phyloP scores from a whole-genome alignment of 2,113 vertebrate genomes.

The Melanostigma gelatinosum region DNA sequence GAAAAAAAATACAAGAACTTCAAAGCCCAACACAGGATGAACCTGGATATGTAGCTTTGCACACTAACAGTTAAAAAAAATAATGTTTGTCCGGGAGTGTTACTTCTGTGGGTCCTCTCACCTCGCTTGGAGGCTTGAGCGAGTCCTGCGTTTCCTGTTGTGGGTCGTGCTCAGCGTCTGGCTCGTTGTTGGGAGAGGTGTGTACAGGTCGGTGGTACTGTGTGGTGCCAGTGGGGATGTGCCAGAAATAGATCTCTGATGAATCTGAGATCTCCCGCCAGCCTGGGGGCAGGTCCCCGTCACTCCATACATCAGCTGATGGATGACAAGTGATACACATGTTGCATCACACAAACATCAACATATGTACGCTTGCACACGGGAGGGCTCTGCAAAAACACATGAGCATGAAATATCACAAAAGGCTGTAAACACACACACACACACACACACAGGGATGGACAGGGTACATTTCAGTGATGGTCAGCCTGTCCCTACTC shows the following conservation, averaged over 20 bases:
- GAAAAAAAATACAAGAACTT: not conserved
- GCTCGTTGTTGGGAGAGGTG: conserved; percentile 44
- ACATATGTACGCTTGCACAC: not conserved
- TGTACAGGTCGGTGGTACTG: conserved; percentile 90
- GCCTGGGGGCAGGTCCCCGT: conserved; percentile 92
- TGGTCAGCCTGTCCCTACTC: conserved; percentile 42
- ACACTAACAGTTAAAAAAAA: not conserved
- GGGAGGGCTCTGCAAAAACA: not conserved
- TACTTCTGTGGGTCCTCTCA: conserved; percentile 31
- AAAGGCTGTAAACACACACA: conserved; percentile 1
- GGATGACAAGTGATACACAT: conserved; percentile 45
- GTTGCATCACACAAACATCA: conserved; percentile 8
- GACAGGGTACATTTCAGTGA: conserved; percentile 30
- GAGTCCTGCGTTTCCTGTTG: conserved; percentile 46
- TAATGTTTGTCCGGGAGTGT: too few relatives aligned
- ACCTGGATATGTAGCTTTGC: not conserved
- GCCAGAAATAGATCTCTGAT: conserved; percentile 96
- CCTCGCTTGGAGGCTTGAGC: conserved; percentile 74
- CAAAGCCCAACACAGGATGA: not conserved
- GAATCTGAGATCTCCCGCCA: conserved; percentile 93
- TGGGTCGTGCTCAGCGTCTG: conserved; percentile 46
- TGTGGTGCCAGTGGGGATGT: conserved; percentile 92
- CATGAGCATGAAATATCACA: not conserved
- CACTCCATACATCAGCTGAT: conserved; percentile 90
- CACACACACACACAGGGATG: not conserved